Evolutionary conservation across 2,888 invertebrate genomes (phyloP).

Genomic region (Acrobasis repandana): DNA sequence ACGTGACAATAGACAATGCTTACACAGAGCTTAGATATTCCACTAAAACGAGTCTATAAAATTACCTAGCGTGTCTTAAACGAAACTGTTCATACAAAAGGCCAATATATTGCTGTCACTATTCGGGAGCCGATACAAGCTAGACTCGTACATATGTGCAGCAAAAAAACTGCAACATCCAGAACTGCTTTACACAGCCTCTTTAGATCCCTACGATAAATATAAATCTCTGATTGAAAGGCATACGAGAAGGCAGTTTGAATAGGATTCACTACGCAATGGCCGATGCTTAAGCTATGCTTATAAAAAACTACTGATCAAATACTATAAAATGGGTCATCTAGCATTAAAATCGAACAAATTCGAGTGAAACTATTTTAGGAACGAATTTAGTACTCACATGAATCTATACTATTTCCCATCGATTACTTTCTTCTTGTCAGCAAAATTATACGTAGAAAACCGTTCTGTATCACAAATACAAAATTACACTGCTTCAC

Average conservation of each 20-base stretch:
- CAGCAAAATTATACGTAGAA: not conserved
- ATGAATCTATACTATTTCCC: not conserved
- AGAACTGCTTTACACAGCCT: conserved; percentile 20
- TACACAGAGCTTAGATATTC: conserved; percentile 25
- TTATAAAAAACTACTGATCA: not conserved
- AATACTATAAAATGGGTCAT: not conserved
- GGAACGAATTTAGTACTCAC: not conserved
- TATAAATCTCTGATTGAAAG: conserved; percentile 24
- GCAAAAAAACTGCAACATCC: conserved; percentile 31
- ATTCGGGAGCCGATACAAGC: conserved; percentile 36
- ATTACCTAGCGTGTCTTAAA: conserved; percentile 54
- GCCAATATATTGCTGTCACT: conserved; percentile 40
- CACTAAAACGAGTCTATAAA: not conserved
- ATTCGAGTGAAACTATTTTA: conserved; percentile 1
- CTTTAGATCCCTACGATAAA: conserved; percentile 22
- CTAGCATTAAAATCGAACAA: not conserved
- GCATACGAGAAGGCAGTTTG: conserved; percentile 24
- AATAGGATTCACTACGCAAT: conserved; percentile 17
- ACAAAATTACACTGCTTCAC: not conserved
- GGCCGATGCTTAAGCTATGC: not conserved
- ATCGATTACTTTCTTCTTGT: not conserved
- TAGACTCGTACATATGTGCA: conserved; percentile 25
- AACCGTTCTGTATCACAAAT: not conserved
- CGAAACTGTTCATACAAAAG: conserved; percentile 41
- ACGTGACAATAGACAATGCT: conserved; percentile 26